Conservation (phyloP, 2,797 vertebrate species). For the Xiphorhynchus erythropygius region DNA sequence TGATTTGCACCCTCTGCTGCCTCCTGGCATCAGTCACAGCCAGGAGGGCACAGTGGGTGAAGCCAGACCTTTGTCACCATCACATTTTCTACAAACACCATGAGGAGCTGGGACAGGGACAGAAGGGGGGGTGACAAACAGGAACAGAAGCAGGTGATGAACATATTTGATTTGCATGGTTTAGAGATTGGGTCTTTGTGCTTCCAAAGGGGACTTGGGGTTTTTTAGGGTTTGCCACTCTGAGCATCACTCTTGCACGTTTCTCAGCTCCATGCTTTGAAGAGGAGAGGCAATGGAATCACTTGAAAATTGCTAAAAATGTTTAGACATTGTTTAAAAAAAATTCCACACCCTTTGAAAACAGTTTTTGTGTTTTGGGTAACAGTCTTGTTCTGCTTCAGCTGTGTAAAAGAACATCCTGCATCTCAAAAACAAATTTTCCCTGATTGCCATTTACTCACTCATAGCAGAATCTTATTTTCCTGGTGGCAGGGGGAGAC, state of each 20-base stretch:
- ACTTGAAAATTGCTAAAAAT: neutral
- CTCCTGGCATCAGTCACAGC: neutral
- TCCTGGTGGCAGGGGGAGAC: neutral
- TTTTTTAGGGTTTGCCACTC: neutral
- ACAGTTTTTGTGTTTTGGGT: neutral
- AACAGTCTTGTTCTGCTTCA: neutral
- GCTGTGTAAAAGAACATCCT: neutral
- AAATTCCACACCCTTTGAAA: neutral
- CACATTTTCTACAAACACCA: rapidly evolving
- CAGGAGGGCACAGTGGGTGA: neutral
- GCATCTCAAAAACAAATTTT: neutral
- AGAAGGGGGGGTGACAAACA: neutral
- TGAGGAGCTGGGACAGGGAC: neutral
- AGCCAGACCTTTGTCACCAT: too few relatives aligned
- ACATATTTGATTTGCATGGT: neutral
- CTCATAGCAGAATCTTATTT: neutral
- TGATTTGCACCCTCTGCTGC: neutral
- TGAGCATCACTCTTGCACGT: neutral
- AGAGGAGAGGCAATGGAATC: neutral
- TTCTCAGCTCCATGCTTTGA: neutral
- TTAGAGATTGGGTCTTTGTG: neutral
- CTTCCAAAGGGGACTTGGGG: neutral
- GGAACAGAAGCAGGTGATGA: neutral
- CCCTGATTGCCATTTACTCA: neutral
- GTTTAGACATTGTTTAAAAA: neutral